Percentiles rank a stretch among this genome's conserved stretches.
phyloP scores from a whole-genome alignment of 1,140 invertebrate genomes.

The Zaprionus lachaisei region DNA sequence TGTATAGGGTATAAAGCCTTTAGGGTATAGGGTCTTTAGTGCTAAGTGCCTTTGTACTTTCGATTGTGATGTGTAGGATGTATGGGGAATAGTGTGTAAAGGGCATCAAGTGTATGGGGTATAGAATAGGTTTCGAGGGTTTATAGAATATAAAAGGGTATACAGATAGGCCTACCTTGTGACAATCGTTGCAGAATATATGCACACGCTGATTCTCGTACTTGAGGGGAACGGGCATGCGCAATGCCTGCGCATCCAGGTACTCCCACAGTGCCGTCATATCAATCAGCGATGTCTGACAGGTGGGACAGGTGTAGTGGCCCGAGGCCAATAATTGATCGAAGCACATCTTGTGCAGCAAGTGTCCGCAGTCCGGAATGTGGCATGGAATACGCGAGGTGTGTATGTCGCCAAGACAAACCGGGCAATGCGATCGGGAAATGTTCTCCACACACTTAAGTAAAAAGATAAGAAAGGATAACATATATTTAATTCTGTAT shows the following conservation, averaged over 20 bases:
- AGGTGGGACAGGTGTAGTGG: conserved; percentile 94
- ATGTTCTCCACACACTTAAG: conserved; percentile 94
- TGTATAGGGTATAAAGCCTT: background rate
- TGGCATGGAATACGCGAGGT: conserved; percentile 94
- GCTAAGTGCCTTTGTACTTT: too few species aligned
- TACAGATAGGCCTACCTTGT: conserved; percentile 87
- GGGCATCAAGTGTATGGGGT: background rate
- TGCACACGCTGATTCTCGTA: conserved; percentile 91
- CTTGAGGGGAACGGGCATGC: conserved; percentile 92
- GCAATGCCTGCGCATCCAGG: conserved; percentile 91
- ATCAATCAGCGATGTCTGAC: conserved; percentile 93
- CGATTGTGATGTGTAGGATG: too few species aligned
- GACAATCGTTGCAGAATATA: conserved; percentile 95
- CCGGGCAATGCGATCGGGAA: conserved; percentile 93
- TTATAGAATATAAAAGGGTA: background rate
- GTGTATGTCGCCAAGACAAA: conserved; percentile 95
- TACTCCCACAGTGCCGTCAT: conserved; percentile 93
- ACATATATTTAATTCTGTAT: conserved; percentile 1
- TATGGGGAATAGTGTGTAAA: too few species aligned
- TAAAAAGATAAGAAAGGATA: background rate
- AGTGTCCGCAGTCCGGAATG: conserved; percentile 94
- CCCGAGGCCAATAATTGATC: conserved; percentile 89
- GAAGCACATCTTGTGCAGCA: conserved; percentile 92
- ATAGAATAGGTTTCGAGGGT: too few species aligned
- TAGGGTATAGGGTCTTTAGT: too few species aligned